Evolutionary conservation across 1,140 invertebrate species (phyloP), one percentile per base, ranked within the genome.

Genomic region (Aphaenogaster ashmeadi): DNA sequence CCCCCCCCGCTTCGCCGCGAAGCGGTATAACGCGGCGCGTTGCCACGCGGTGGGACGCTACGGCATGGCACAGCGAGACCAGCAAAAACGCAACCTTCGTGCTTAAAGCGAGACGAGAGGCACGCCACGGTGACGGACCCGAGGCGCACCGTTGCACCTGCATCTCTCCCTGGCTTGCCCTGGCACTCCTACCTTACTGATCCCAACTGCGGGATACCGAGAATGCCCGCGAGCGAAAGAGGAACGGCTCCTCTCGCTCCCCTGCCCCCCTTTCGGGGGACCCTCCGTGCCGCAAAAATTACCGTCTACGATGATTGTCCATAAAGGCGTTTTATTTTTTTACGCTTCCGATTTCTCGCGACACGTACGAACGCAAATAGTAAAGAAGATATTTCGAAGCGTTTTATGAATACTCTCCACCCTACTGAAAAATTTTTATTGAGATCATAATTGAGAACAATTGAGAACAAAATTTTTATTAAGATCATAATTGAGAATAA

Each of bases 101-200:
- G 86, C 27, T 74, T 41, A 6, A 88, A 80, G 56, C 66, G 67
- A 84, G 52, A 86, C 75, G 74, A 79, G 72, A 54, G 41, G 74
- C 71, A 72, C 11, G 67, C 69, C 69, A 84, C 54, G 89, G 74
- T 58, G 75, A 87, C 69, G 80, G 88, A 80, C 41, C 67, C 60
- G 79, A 44, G 66, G 56, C 88, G 89, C 91, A 92, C 88, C 91
- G 89, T 93, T 92, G 87, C 90, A 93, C 91, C 92, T 92, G 87
- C 91, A 91, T 71, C 56, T 85, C 15, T 85, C 15, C 77, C 88
- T 69, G 54, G 72, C 56, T 27, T 62, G 50, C 75, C 47, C 67
- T 92, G 87, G 89, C 90, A 91, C 89, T 91, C 89, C 89, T 92
- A 92, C 88, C 87, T 92, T 90, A 92, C 88, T 91, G 89, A 93